phyloP scores from a whole-genome alignment of 2,797 vertebrate genomes.

The Sebastes vulpes region DNA sequence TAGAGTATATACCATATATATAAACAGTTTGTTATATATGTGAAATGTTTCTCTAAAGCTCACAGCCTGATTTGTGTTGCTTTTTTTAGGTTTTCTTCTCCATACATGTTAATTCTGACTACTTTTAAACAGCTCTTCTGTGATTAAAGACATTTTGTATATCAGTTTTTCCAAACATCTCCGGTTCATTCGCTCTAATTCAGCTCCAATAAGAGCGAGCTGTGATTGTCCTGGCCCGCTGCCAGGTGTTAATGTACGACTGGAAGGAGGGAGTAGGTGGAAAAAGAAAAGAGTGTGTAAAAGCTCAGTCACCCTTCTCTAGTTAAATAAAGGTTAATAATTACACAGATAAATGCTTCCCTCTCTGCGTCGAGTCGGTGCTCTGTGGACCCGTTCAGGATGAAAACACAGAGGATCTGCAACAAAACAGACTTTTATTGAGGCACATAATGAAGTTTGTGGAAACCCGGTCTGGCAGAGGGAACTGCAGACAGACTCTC shows the following conservation, averaged over 20 bases:
- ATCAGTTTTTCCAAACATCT: background rate
- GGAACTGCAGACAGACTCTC: background rate
- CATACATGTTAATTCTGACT: background rate
- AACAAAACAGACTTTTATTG: background rate
- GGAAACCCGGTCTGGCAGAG: conserved; percentile 2
- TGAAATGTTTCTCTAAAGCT: background rate
- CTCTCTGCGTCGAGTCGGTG: background rate
- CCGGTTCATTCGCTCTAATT: background rate
- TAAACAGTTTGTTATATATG: background rate
- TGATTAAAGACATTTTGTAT: background rate
- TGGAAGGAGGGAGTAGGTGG: conserved; percentile 17
- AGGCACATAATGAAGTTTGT: background rate
- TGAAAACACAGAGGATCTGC: background rate
- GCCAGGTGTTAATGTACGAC: conserved; percentile 20
- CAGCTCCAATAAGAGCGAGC: background rate
- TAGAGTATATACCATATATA: background rate
- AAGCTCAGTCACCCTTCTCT: conserved; percentile 20
- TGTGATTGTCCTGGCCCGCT: conserved; percentile 7
- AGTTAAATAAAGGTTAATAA: conserved; percentile 65
- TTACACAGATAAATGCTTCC: conserved; percentile 30
- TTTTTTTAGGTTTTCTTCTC: background rate
- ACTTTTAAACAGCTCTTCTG: background rate
- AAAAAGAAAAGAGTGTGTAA: background rate
- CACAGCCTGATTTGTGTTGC: background rate
- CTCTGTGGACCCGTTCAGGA: background rate